These are phyloP conservation scores for Aphaenogaster floridana DNA, from an alignment of 1,140 invertebrate species.

Conservation along the genomic window DNA sequence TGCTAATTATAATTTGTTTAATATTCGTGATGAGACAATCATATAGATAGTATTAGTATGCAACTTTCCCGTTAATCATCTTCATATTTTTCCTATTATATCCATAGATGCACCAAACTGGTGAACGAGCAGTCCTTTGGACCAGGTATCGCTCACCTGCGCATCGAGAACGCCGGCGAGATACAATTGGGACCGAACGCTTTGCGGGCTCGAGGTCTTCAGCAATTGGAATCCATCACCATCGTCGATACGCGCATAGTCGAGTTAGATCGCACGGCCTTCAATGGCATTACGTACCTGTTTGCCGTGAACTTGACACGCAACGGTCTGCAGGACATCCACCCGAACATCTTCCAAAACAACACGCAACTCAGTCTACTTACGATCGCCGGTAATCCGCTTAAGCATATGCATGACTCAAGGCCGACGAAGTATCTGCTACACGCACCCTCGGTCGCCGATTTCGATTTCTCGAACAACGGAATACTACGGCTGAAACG, in stretches of 20 bases:
- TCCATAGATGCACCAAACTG: constrained; percentile 82
- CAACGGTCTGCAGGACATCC: constrained; percentile 88
- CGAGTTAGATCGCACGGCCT: constrained; percentile 87
- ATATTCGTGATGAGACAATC: background rate
- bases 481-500: constrained; percentile 88
- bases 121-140: constrained; percentile 81
- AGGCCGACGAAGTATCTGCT: constrained; percentile 86
- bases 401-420: constrained; percentile 86
- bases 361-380: constrained; percentile 89
- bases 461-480: constrained; percentile 90
- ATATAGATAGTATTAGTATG: background rate
- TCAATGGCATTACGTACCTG: constrained; percentile 89
- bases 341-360: constrained; percentile 89
- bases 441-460: constrained; percentile 89
- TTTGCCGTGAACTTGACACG: constrained; percentile 90
- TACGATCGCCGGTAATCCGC: constrained; percentile 90
- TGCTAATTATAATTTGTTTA: background rate
- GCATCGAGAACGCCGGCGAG: constrained; percentile 80
- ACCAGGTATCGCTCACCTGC: constrained; percentile 79
- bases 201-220: constrained; percentile 79
- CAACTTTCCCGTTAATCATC: background rate
- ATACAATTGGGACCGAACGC: constrained; percentile 81
- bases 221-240: constrained; percentile 83
- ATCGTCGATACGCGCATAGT: constrained; percentile 83
- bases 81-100: too few species aligned